These are phyloP conservation scores for Eulithis prunata DNA, from an alignment of 2,888 invertebrate genomes.

Conservation along the genomic window DNA sequence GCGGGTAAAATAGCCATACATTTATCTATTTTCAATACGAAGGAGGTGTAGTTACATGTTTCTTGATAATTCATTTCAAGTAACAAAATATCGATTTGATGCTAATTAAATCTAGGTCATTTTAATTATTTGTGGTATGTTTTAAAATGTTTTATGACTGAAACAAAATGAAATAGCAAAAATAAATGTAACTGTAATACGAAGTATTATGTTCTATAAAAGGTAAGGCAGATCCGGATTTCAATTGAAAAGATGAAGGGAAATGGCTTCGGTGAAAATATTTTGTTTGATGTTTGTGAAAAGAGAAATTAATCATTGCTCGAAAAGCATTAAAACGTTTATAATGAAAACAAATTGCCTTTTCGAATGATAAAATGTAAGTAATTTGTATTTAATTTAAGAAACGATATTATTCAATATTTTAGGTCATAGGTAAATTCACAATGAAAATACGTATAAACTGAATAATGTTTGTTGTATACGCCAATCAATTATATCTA, in stretches of 20 bases:
- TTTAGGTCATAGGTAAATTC: not conserved
- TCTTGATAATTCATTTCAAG: not conserved
- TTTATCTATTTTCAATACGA: conserved; percentile 19
- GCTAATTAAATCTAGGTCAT: not conserved
- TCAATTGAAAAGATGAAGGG: conserved; percentile 41
- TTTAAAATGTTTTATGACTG: conserved; percentile 7
- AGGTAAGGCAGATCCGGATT: conserved; percentile 55
- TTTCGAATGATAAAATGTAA: not conserved
- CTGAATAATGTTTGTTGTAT: conserved; percentile 4
- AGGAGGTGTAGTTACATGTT: conserved; percentile 12
- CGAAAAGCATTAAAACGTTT: conserved; percentile 46
- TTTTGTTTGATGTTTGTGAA: conserved; percentile 81
- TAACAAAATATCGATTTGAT: not conserved
- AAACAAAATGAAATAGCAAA: conserved; percentile 25
- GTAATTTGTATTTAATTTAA: not conserved
- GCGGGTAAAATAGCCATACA: conserved; percentile 42
- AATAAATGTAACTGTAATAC: conserved; percentile 28
- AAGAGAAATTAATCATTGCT: conserved; percentile 70
- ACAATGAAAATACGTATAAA: not conserved
- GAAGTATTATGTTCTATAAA: conserved; percentile 37
- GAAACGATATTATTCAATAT: not conserved
- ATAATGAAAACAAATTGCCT: not conserved
- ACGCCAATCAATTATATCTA: conserved; percentile 8
- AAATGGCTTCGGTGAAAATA: conserved; percentile 28
- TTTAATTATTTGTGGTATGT: not conserved